Evolutionary conservation across 2,888 invertebrate species (phyloP), one percentile per base, ranked within the genome.

Genomic region (Flexamia atlantica): DNA sequence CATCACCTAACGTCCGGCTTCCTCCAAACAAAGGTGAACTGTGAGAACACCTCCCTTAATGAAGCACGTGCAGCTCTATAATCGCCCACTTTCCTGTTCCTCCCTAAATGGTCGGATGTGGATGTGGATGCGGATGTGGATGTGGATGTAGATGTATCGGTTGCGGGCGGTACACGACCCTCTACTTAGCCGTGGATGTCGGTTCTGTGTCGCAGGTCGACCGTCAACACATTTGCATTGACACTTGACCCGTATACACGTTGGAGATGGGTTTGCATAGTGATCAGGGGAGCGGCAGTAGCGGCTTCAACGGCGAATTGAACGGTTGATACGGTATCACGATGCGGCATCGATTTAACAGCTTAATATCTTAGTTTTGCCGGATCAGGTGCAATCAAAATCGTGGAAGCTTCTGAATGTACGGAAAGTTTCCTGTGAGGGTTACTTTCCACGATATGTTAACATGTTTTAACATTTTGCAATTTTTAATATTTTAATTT

Each of bases 151-250:
- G 25, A 14, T 64, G 14, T 5, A 30, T 28, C 0, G 14, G 30
- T 57, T 64, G 12, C 25, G 64, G 14, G 28, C 70, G 25, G 36
- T 36, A 76, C 74, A 76, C 74, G 74, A 20, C 4, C 23, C 74
- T 76, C 50, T 46, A 76, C 74, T 76, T 72, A 72, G 30, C 64
- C 20, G 14, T 17, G 64, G 64, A 64, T 64, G 57, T 23, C 57
- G 20, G 57, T 57, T 57, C 23, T 20, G 30, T 64, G 64, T 64
- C 64, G 53, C 28, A 28, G 64, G 64, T 25, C 64, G 64, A 64
- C 46, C 12, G 14, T 46, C 46, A 46, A 46, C 46, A 46, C 53
- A 53, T 53, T 53, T 20, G 53, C 53, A 53, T 53, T 17, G 46
- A 46, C 46, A 46, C 46, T 46, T 17, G 2, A 46, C 53, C 53